Evolutionary conservation across 2,113 vertebrate genomes (phyloP), one percentile per base, ranked within the genome.

Genomic region (Pyxicephalus adspersus): DNA sequence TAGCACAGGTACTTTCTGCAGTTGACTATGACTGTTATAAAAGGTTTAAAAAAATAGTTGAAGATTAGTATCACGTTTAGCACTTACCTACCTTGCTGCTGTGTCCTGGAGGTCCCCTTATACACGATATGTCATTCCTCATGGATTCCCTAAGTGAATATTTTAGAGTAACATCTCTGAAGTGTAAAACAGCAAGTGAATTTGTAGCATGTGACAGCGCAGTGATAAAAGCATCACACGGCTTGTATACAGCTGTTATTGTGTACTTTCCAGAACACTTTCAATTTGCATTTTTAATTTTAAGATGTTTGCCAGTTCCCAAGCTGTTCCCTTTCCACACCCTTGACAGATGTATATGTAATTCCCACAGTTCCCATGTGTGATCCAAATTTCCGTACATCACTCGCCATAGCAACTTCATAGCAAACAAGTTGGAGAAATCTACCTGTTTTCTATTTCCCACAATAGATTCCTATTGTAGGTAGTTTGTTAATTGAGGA

Each of bases 161-260:
- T 38, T 61, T 52, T 28, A 11, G 50, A 51, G 15, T 17, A 64
- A 18, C 45, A 54, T 31, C 31, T 65, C 64, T 28, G n/a, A 51
- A 17, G 38, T 77, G 50, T 28, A 31, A 29, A 31, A 77, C 5
- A 64, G 34, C 15, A 13, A 54, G 6, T 20, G 6, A 26, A 81
- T 64, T 64, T 63, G 7, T 64, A 73, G 28, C 58, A 64, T 80
- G 50, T 71, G 67, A 72, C 67, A 29, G 67, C 58, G 52, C 17
- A 63, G 57, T 34, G 57, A 61, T 64, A 64, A 63, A 75, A 63
- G 22, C 34, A 31, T 23, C 19, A 70, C 26, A n/a, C 52, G 23
- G 55, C 60, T 29, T 73, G 79, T 55, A 57, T 73, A 58, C 79
- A 81, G 79, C 79, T 81, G 79, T 81, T 79, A 54, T 50, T 23